Evolutionary conservation across 1,140 invertebrate genomes (phyloP).

Genomic region (Meloidogyne hapla): DNA sequence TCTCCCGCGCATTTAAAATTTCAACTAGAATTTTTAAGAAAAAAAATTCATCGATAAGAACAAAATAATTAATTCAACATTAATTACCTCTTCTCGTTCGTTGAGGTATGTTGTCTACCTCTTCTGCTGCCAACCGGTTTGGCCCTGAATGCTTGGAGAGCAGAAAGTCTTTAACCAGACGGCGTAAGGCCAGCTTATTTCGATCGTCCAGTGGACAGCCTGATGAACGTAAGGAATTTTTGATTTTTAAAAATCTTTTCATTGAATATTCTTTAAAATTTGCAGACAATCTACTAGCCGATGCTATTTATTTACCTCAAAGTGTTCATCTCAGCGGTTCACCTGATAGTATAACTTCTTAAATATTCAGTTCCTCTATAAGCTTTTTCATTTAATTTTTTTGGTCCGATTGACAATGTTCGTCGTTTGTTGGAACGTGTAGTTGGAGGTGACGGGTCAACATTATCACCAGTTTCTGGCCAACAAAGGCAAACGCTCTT

Average conservation of each 20-base stretch:
- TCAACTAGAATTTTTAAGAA: no score
- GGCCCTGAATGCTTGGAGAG: not conserved
- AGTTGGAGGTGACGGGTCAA: not conserved
- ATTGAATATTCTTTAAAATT: no score
- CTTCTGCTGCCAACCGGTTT: not conserved
- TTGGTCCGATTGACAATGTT: constrained; percentile 52
- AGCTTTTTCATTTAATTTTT: not conserved
- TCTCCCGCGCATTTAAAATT: not conserved
- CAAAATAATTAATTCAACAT: not conserved
- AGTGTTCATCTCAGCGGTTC: constrained; percentile 38
- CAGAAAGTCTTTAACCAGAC: not conserved
- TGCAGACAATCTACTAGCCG: constrained; percentile 28
- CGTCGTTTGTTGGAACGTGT: constrained; percentile 37
- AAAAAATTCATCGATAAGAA: no score
- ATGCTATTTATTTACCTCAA: constrained; percentile 40
- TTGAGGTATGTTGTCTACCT: not conserved
- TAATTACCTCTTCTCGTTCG: not conserved
- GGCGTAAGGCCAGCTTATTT: not conserved
- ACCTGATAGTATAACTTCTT: constrained; percentile 28
- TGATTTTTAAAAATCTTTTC: no score
- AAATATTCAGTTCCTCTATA: not conserved
- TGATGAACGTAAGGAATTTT: not conserved
- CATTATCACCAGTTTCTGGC: constrained; percentile 5
- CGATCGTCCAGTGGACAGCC: not conserved
- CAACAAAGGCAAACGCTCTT: constrained; percentile 38